These are phyloP conservation scores for Mesopsocus fuscifrons DNA, from an alignment of 2,888 invertebrate species.

Conservation along the genomic window DNA sequence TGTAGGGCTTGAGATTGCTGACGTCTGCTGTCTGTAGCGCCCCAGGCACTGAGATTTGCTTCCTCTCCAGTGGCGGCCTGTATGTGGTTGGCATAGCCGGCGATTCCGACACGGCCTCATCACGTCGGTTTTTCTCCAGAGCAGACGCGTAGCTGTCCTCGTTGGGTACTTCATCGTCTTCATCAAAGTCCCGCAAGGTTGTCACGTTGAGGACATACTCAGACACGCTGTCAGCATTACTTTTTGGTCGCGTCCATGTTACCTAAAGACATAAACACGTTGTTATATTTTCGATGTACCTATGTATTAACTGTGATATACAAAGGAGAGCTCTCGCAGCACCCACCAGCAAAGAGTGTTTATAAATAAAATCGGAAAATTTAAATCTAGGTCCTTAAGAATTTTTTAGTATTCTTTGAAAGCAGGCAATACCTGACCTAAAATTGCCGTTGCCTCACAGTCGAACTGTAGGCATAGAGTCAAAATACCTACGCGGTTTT, in stretches of 20 bases:
- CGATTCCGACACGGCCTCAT: constrained; percentile 10
- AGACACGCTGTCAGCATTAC: constrained; percentile 41
- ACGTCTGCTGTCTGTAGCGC: constrained; percentile 38
- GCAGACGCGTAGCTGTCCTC: constrained; percentile 14
- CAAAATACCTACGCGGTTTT: too few species aligned
- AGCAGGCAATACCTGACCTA: too few species aligned
- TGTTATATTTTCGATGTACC: too few species aligned
- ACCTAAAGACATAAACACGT: constrained; percentile 22
- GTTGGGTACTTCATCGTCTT: constrained; percentile 11
- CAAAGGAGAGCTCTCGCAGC: too few species aligned
- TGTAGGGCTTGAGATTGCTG: constrained; percentile 48
- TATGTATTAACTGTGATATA: too few species aligned
- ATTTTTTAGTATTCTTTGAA: too few species aligned
- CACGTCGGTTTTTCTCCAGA: constrained; percentile 7
- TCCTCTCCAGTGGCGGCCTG: constrained; percentile 10
- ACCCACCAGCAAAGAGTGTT: too few species aligned
- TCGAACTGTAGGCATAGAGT: too few species aligned
- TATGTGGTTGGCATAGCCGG: too few species aligned
- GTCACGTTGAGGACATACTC: constrained; percentile 55
- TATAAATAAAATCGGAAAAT: too few species aligned
- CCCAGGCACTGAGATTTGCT: constrained; percentile 34
- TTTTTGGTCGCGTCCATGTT: constrained; percentile 45
- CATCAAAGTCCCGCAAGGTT: constrained; percentile 45
- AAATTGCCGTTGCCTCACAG: too few species aligned
- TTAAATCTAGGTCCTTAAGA: too few species aligned